Conservation (phyloP, 2,888 invertebrate genomes). For the Protonemura montana region DNA sequence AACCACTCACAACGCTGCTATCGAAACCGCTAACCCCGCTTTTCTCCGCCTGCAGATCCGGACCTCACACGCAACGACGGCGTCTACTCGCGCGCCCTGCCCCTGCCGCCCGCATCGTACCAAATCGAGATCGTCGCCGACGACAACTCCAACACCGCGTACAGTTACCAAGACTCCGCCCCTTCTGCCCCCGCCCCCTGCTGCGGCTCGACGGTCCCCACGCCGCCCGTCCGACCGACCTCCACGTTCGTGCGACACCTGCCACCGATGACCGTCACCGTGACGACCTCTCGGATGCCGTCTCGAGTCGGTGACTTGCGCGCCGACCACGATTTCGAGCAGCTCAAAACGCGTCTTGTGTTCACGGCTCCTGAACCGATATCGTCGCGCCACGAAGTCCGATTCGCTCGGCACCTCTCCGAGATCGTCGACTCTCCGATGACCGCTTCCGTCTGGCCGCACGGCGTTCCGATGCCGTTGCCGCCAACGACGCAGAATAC, state of each 20-base stretch:
- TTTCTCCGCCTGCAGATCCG: slow-evolving; percentile 60
- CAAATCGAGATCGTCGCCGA: slow-evolving; percentile 62
- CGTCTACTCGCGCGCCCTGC: slow-evolving; percentile 66
- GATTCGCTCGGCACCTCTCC: slow-evolving; percentile 50
- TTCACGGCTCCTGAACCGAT: slow-evolving; percentile 68
- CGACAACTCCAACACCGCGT: slow-evolving; percentile 66
- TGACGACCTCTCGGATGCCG: slow-evolving; percentile 58
- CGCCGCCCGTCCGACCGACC: slow-evolving; percentile 60
- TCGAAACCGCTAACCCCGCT: background rate
- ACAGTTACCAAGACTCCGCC: slow-evolving; percentile 58
- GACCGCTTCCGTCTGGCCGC: slow-evolving; percentile 60
- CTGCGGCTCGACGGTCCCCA: slow-evolving; percentile 64
- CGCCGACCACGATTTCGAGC: slow-evolving; percentile 60
- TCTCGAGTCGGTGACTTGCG: slow-evolving; percentile 66
- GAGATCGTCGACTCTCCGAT: slow-evolving; percentile 61
- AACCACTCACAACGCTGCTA: too few relatives aligned
- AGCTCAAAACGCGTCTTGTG: slow-evolving; percentile 62
- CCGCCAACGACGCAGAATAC: slow-evolving; percentile 64
- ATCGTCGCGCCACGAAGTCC: slow-evolving; percentile 63
- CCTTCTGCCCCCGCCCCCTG: slow-evolving; percentile 57
- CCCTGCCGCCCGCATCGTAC: slow-evolving; percentile 60
- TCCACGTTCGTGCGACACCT: slow-evolving; percentile 64
- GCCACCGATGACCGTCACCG: slow-evolving; percentile 60
- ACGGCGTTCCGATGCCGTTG: slow-evolving; percentile 60
- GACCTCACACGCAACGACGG: slow-evolving; percentile 72